These are phyloP conservation scores for Siniperca obscura DNA, from an alignment of 2,797 vertebrate genomes.

Conservation along the genomic window DNA sequence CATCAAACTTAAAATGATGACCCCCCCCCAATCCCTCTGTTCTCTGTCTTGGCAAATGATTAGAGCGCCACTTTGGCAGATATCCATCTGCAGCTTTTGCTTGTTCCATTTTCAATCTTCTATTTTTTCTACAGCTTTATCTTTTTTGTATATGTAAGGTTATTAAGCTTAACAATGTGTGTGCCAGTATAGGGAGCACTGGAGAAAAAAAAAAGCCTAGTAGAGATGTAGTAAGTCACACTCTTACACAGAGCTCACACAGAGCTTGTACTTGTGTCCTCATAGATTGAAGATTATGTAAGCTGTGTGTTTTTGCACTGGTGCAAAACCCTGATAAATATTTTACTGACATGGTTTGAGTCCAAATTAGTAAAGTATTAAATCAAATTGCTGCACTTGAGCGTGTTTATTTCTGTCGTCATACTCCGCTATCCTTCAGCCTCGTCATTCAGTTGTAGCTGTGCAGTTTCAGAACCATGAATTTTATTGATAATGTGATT, in stretches of 20 bases:
- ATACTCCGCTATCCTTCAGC: not conserved
- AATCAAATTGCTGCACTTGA: slow-evolving; percentile 53
- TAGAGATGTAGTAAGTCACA: slow-evolving; percentile 76
- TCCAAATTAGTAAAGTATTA: slow-evolving; percentile 67
- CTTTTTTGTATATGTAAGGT: slow-evolving; percentile 74
- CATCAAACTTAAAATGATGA: not conserved
- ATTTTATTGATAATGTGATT: not conserved
- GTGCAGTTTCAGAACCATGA: not conserved
- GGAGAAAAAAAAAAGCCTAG: slow-evolving; percentile 49
- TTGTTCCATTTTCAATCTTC: slow-evolving; percentile 75
- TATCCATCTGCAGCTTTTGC: slow-evolving; percentile 77
- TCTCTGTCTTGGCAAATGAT: slow-evolving; percentile 52
- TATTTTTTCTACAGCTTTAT: slow-evolving; percentile 69
- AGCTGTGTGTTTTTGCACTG: slow-evolving; percentile 69
- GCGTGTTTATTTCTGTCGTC: slow-evolving; percentile 34
- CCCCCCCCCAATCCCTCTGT: not conserved
- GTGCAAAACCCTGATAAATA: slow-evolving; percentile 74
- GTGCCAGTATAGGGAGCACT: slow-evolving; percentile 58
- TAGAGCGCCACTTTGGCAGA: slow-evolving; percentile 71
- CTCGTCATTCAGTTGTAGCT: not conserved
- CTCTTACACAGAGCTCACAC: slow-evolving; percentile 7
- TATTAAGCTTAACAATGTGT: slow-evolving; percentile 77
- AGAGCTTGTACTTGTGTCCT: slow-evolving; percentile 54
- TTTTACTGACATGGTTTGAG: slow-evolving; percentile 45
- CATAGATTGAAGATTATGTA: slow-evolving; percentile 69